Base-by-base conservation (phyloP, 2,888 invertebrate species). In the Belgica antarctica region DNA sequence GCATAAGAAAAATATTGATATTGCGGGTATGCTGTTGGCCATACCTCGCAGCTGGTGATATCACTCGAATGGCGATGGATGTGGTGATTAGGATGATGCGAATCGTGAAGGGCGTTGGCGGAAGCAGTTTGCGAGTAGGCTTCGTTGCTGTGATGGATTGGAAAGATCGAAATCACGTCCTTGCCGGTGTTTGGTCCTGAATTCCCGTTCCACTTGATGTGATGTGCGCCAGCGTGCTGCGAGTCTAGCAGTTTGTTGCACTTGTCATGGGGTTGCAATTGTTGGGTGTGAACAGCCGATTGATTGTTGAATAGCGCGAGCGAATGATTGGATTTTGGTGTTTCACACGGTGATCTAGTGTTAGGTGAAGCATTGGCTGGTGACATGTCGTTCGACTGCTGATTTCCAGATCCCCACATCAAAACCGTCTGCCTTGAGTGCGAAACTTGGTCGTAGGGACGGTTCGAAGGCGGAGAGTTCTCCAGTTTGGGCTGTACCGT, bases 351-450 rank as follows among this genome's bases (percentile, higher is more conserved):
- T 17, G 77, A 81, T 72, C 73, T 83, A 78, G 46, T 80, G 73
- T 31, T 72, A 63, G 72, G 71, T 15, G 71, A 65, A 8, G 68
- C 69, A 31, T 71, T 69, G 7, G 71, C 46, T 28, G 66, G 17
- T 36, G 31, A 24, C 28, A 31, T 17, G 72, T 73, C 71, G 72
- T 78, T 81, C 82, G 82, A 73, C 82, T 82, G 72, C 72, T 77
- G 46, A 77, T 75, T 81, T 83, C 72, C 86, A 83, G 19, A 19
- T 22, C 94, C 94, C 94, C 94, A 95, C 94, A 95, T 94, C 52
- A 95, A 84, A 69, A 94, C 95, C 10, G 94, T 95, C 80, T 95
- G 94, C 57, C 95, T 83, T n/a, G n/a, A n/a, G 74, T 84, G 82
- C 72, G 81, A 79, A 3, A 77, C 79, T 28, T 72, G 70, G 73